Conservation (phyloP, 2,797 vertebrate genomes). For the Peromyscus eremicus region DNA sequence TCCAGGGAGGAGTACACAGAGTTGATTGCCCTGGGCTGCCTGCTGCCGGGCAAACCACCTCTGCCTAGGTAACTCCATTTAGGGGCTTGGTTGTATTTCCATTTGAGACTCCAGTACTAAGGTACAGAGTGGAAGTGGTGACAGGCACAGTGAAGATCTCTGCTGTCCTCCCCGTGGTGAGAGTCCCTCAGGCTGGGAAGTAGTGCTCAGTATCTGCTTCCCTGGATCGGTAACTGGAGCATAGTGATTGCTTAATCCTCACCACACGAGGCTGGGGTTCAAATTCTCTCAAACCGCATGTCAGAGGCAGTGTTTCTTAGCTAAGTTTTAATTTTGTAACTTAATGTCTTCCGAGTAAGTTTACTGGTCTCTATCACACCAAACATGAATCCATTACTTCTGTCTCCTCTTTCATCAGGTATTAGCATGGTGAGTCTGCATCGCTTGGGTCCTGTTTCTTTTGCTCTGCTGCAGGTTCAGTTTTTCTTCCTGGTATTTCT, state of each 20-base stretch:
- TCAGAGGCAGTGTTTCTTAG: neutral
- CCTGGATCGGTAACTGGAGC: neutral
- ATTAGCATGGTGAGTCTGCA: neutral
- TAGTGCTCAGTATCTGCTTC: neutral
- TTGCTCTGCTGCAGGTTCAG: neutral
- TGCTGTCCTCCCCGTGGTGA: neutral
- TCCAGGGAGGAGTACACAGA: neutral
- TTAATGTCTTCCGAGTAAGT: neutral
- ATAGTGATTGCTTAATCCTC: neutral
- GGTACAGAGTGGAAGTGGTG: no score
- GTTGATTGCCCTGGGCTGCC: neutral
- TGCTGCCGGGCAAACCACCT: neutral
- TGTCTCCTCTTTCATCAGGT: neutral
- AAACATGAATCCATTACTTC: neutral
- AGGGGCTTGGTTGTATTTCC: no score
- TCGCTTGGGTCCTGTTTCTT: neutral
- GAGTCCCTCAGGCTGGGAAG: neutral
- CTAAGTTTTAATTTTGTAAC: neutral
- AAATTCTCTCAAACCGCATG: neutral
- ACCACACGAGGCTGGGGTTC: neutral
- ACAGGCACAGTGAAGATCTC: neutral
- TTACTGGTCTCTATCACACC: neutral
- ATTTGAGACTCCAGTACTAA: no score
- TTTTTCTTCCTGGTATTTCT: neutral
- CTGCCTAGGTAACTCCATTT: neutral